Conservation (phyloP, 2,113 vertebrate species). For the Menura novaehollandiae region DNA sequence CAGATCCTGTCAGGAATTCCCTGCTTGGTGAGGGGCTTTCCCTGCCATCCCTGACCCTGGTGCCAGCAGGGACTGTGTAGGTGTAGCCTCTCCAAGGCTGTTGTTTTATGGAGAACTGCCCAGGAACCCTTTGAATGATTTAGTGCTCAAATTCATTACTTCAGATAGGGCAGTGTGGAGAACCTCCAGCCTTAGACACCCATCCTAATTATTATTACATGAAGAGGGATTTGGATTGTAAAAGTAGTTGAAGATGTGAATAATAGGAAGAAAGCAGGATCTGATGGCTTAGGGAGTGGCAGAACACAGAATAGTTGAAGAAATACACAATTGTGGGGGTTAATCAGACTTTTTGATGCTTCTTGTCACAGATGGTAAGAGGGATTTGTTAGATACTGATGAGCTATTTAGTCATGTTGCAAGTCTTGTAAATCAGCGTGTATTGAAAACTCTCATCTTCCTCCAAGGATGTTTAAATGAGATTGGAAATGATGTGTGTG, state of each 20-base stretch:
- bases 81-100: neutral
- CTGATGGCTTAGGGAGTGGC: neutral
- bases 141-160: neutral
- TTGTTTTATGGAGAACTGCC: neutral
- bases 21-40: neutral
- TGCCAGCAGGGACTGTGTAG: neutral
- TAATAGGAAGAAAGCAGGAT: neutral
- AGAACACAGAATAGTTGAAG: neutral
- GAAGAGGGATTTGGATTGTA: neutral
- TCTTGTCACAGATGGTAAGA: constrained; percentile 3
- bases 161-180: neutral
- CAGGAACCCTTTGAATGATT: neutral
- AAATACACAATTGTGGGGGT: neutral
- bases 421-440: constrained; percentile 26
- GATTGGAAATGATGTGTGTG: neutral
- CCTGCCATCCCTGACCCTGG: neutral
- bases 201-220: neutral
- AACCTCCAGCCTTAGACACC: neutral
- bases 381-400: constrained; percentile 30
- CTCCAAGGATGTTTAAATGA: neutral
- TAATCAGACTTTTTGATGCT: constrained; percentile 34
- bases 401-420: constrained; percentile 41
- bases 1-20: neutral
- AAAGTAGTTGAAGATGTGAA: neutral
- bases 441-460: constrained; percentile 30